Evolutionary conservation across 2,888 invertebrate genomes (phyloP).

Genomic region (Torymus texanus): DNA sequence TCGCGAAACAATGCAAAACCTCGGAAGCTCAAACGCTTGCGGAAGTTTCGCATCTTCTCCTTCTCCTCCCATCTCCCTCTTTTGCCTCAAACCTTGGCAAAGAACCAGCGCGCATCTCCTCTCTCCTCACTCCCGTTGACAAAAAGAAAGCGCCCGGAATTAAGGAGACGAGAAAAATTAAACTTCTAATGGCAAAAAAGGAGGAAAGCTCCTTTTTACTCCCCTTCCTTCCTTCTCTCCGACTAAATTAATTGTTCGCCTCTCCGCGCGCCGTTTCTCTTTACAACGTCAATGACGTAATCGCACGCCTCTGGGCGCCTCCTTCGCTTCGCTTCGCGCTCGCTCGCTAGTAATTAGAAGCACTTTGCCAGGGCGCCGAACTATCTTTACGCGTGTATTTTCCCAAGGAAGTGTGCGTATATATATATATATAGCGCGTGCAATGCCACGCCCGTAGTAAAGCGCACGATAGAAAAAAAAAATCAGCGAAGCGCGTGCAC

Average conservation of each 20-base stretch:
- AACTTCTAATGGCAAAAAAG: constrained; percentile 12
- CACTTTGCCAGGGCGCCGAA: constrained; percentile 35
- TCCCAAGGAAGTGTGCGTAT: background rate
- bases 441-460: background rate
- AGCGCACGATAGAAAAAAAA: no score
- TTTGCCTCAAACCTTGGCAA: no score
- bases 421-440: background rate
- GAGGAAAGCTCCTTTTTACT: no score
- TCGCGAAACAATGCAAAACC: no score
- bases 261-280: background rate
- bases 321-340: background rate
- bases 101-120: no score
- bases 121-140: no score
- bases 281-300: constrained; percentile 26
- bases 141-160: background rate
- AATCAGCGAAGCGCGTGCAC: no score
- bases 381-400: constrained; percentile 25
- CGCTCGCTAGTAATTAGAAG: constrained; percentile 30
- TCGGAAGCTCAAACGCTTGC: no score
- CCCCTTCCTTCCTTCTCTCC: no score
- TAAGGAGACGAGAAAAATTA: constrained; percentile 14
- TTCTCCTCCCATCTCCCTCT: background rate
- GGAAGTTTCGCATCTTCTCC: no score
- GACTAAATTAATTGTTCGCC: constrained; percentile 30
- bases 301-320: constrained; percentile 1